Percentiles rank a stretch among this genome's conserved stretches.
phyloP scores from a whole-genome alignment of 2,797 vertebrate genomes.

The Sebastiscus tertius region DNA sequence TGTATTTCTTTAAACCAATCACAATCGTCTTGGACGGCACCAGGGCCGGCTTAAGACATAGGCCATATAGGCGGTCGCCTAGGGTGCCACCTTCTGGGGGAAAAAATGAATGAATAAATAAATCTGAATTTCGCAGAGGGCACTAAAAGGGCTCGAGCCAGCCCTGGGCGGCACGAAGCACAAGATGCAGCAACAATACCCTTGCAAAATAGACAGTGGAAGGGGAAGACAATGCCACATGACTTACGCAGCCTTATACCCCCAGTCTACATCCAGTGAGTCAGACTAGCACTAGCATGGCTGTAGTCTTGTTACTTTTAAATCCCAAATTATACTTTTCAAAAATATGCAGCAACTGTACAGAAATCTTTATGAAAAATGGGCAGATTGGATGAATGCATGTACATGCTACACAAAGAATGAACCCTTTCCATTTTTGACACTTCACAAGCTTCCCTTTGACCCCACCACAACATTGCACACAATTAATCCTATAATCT shows the following conservation, averaged over 20 bases:
- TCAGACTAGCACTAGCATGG: not conserved
- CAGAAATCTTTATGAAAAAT: not conserved
- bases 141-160: not conserved
- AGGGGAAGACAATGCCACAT: no score
- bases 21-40: no score
- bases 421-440: not conserved
- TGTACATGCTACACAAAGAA: not conserved
- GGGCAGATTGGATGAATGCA: not conserved
- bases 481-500: not conserved
- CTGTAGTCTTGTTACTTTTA: not conserved
- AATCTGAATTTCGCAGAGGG: no score
- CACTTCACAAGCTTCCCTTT: not conserved
- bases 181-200: no score
- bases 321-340: not conserved
- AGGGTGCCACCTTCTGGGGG: no score
- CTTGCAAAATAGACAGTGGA: no score
- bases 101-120: accelerated
- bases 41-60: no score
- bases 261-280: no score
- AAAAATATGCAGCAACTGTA: not conserved
- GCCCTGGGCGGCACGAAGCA: no score
- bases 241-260: no score
- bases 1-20: no score
- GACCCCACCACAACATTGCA: not conserved
- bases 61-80: no score